Percentiles rank a stretch among this genome's conserved stretches.
Evolutionary conservation across 2,888 invertebrate genomes (phyloP).

Genomic region (Clitarchus hookeri): DNA sequence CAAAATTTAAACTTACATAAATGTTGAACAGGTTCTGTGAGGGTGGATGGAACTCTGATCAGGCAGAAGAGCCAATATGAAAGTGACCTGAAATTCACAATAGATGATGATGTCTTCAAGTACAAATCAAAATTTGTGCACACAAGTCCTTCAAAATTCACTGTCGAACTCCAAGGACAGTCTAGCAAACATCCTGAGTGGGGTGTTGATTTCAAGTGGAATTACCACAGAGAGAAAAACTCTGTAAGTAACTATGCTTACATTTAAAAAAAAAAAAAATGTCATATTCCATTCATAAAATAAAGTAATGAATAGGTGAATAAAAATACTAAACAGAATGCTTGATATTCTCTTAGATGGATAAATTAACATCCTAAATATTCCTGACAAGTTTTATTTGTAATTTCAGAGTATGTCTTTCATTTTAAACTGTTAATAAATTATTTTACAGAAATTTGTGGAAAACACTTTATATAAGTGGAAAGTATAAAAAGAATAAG

Average conservation of each 20-base stretch:
- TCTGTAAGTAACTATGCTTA: neutral
- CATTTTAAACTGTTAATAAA: too few relatives aligned
- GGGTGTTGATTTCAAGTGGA: slow-evolving; percentile 65
- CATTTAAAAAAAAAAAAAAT: neutral
- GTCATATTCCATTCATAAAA: too few relatives aligned
- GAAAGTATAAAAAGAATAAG: too few relatives aligned
- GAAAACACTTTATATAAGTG: too few relatives aligned
- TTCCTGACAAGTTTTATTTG: too few relatives aligned
- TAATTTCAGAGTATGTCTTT: too few relatives aligned
- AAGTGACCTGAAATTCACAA: slow-evolving; percentile 54
- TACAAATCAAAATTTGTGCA: slow-evolving; percentile 57
- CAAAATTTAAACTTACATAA: neutral
- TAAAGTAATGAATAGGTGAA: too few relatives aligned
- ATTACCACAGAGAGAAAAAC: slow-evolving; percentile 53
- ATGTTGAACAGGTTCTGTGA: slow-evolving; percentile 43
- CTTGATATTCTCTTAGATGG: too few relatives aligned
- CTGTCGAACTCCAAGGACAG: slow-evolving; percentile 58
- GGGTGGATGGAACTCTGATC: slow-evolving; percentile 60
- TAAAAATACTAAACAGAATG: too few relatives aligned
- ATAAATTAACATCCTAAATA: too few relatives aligned
- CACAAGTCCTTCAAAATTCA: slow-evolving; percentile 55
- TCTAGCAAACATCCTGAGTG: slow-evolving; percentile 64
- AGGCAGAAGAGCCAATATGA: slow-evolving; percentile 53
- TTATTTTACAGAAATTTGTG: too few relatives aligned
- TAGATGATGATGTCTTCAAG: slow-evolving; percentile 56